phyloP scores from a whole-genome alignment of 2,797 vertebrate species.

The Muraenolepis orangiensis region DNA sequence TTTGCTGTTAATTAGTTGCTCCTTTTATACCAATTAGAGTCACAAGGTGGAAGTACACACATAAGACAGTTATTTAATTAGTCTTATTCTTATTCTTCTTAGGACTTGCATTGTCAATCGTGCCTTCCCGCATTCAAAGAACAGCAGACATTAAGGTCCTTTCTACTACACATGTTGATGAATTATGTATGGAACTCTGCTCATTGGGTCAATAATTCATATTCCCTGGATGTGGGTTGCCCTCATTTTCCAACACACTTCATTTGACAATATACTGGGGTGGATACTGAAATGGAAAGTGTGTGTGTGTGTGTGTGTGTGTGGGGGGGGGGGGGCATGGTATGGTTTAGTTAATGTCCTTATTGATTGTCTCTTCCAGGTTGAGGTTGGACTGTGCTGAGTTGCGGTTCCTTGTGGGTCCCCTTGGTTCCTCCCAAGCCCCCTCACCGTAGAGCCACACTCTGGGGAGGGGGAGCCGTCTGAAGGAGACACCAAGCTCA shows the following conservation, averaged over 20 bases:
- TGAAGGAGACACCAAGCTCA: neutral
- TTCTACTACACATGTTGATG: slow-evolving; percentile 8
- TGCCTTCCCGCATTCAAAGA: neutral
- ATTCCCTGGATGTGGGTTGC: slow-evolving; percentile 19
- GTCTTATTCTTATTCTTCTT: no score
- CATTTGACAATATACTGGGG: slow-evolving; percentile 1
- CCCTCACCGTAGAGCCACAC: neutral
- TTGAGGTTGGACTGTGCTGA: neutral
- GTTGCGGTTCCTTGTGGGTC: neutral
- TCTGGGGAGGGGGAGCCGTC: neutral
- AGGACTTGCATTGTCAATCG: neutral
- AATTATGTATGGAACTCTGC: slow-evolving; percentile 37
- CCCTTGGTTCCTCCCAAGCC: neutral
- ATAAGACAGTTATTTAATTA: no score
- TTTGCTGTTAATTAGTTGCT: neutral
- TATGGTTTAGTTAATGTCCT: neutral
- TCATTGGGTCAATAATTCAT: slow-evolving; percentile 51
- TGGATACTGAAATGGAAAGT: neutral
- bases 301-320: neutral
- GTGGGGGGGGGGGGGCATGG: no score
- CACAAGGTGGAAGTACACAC: no score
- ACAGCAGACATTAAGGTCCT: neutral
- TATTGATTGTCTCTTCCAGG: neutral
- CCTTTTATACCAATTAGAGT: no score
- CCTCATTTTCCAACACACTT: slow-evolving; percentile 14